phyloP scores from a whole-genome alignment of 1,140 invertebrate genomes.

The Pemphigus obesinymphae region DNA sequence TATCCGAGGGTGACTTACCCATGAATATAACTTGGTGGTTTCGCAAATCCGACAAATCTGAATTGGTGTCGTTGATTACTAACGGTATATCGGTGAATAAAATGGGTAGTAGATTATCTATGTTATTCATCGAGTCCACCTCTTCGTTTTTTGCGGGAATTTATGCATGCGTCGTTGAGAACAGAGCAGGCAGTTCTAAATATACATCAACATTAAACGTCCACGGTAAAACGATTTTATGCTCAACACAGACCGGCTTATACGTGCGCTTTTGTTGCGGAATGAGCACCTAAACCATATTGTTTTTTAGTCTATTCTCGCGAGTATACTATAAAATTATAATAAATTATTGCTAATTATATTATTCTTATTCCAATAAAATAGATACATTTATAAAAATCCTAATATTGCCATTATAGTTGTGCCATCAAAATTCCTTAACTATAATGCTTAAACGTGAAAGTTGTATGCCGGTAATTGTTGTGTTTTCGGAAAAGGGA shows the following conservation, averaged over 20 bases:
- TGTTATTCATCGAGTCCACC: constrained; percentile 62
- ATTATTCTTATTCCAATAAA: too few species aligned
- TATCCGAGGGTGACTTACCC: constrained; percentile 51
- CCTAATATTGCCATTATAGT: too few species aligned
- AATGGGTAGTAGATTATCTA: constrained; percentile 62
- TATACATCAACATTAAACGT: constrained; percentile 53
- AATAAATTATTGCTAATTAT: too few species aligned
- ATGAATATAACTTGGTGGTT: constrained; percentile 49
- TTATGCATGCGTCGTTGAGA: constrained; percentile 54
- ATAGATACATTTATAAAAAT: too few species aligned
- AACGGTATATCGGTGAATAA: constrained; percentile 51
- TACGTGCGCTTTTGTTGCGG: neutral
- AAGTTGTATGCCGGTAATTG: too few species aligned
- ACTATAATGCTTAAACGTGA: too few species aligned
- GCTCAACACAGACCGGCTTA: neutral
- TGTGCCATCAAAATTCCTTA: too few species aligned
- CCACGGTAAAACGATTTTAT: constrained; percentile 48
- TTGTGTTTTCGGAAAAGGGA: too few species aligned
- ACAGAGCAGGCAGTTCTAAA: constrained; percentile 49
- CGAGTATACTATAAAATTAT: too few species aligned
- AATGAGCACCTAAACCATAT: too few species aligned
- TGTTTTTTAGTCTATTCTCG: too few species aligned
- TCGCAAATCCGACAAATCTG: constrained; percentile 43
- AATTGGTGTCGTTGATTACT: constrained; percentile 24
- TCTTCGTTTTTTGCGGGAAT: constrained; percentile 52